A percentile compares a stretch with the other conserved stretches of the same genome.
Evolutionary conservation across 2,113 vertebrate genomes (phyloP).

Genomic region (Rattus norvegicus): GRCr8 NC_086020.1:198882501-198883000

Average conservation of each 20-base stretch:
- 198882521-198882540: conserved; percentile 71
- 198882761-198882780: conserved; percentile 95
- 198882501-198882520: conserved; percentile 65
- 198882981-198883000: background rate
- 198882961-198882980: background rate
- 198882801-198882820: conserved; percentile 22
- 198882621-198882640: conserved; percentile 53
- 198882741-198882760: conserved; percentile 92
- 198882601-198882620: conserved; percentile 58
- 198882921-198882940: background rate
- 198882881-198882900: background rate
- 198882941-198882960: background rate
- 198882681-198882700: conserved; percentile 70
- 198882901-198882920: background rate
- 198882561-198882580: conserved; percentile 13
- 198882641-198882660: conserved; percentile 58
- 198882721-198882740: conserved; percentile 93
- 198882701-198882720: conserved; percentile 94
- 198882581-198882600: conserved; percentile 57
- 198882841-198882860: conserved; percentile 1
- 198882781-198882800: conserved; percentile 87
- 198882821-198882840: background rate
- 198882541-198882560: conserved; percentile 36
- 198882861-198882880: background rate
- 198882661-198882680: conserved; percentile 77